Conservation (phyloP, 2,113 vertebrate species). For the Lepisosteus osseus region DNA sequence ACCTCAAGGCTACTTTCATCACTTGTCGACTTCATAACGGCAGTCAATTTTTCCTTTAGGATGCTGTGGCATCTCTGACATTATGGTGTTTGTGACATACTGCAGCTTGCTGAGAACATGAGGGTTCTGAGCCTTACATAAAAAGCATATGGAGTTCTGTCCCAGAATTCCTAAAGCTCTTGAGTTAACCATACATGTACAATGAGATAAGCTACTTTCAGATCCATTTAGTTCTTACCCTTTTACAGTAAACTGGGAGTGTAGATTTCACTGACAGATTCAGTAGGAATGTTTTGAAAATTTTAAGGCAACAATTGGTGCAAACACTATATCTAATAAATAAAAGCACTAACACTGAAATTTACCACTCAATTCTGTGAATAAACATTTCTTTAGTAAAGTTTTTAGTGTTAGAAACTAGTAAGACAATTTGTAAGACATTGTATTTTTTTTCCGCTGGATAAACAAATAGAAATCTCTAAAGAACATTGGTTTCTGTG, state of each 20-base stretch:
- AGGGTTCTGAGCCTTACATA: constrained; percentile 58
- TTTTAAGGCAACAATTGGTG: too few species aligned
- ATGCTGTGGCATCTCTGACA: constrained; percentile 78
- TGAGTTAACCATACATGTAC: constrained; percentile 36
- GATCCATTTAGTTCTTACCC: not conserved
- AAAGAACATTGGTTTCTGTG: not conserved
- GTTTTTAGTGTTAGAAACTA: too few species aligned
- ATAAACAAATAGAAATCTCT: not conserved
- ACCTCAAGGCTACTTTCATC: constrained; percentile 90
- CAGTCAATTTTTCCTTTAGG: constrained; percentile 85
- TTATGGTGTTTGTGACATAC: constrained; percentile 78
- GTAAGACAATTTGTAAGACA: too few species aligned
- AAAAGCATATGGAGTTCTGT: constrained; percentile 45
- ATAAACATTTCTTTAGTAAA: too few species aligned
- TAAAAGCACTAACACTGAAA: too few species aligned
- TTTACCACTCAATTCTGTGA: too few species aligned
- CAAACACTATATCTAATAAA: too few species aligned
- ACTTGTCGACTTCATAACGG: constrained; percentile 84
- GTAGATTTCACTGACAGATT: too few species aligned
- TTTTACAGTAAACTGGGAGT: not conserved
- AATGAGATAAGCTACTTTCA: not conserved
- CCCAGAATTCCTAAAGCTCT: constrained; percentile 34
- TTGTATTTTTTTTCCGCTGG: not conserved
- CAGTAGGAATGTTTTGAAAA: too few species aligned
- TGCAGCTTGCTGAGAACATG: constrained; percentile 64